Percentiles rank a stretch among this genome's conserved stretches.
Evolutionary conservation across 2,888 invertebrate genomes (phyloP).

Genomic region (Archaeoteleia sp.): DNA sequence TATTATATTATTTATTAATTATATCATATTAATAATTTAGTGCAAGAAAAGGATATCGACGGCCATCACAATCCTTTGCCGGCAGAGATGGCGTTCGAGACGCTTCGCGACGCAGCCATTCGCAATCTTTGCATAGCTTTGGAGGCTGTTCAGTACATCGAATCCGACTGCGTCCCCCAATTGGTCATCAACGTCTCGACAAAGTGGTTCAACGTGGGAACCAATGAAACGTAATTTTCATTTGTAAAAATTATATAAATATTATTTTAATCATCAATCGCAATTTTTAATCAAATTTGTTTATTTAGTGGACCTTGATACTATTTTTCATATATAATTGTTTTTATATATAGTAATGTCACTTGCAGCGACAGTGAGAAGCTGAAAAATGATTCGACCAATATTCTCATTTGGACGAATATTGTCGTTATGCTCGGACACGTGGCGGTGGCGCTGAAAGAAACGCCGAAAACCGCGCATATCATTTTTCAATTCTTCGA

Average conservation of each 20-base stretch:
- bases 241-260: no score
- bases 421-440: conserved; percentile 98
- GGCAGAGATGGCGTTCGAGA: conserved; percentile 87
- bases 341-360: no score
- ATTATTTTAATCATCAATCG: no score
- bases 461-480: conserved; percentile 94
- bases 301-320: no score
- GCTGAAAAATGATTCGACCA: conserved; percentile 68
- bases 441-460: conserved; percentile 95
- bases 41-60: conserved; percentile 27
- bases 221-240: conserved; percentile 82
- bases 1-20: no score
- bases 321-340: no score
- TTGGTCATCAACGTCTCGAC: conserved; percentile 97
- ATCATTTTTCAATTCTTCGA: conserved; percentile 98
- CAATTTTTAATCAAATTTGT: no score
- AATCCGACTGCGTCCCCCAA: conserved; percentile 95
- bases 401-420: conserved; percentile 94
- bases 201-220: conserved; percentile 94
- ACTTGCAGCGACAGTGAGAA: conserved; percentile 61
- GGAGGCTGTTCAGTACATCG: conserved; percentile 90
- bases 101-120: conserved; percentile 94
- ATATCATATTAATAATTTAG: conserved; percentile 1
- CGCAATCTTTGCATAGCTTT: conserved; percentile 96
- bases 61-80: conserved; percentile 19